phyloP scores from a whole-genome alignment of 2,888 invertebrate species.

The Drosophila acutilabella region DNA sequence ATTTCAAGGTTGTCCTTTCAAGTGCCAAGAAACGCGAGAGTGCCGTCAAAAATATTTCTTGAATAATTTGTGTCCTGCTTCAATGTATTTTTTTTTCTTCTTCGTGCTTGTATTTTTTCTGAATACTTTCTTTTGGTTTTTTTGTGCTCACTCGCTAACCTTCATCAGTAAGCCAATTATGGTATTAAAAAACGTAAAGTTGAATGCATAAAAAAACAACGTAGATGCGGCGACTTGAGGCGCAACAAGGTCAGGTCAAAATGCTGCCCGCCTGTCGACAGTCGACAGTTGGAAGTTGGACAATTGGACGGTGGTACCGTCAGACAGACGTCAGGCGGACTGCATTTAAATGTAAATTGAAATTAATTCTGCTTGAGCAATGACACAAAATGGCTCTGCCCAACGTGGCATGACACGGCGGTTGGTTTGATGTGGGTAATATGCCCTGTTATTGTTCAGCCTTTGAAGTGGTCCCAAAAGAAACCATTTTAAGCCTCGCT shows the following conservation, averaged over 20 bases:
- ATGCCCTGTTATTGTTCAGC: slow-evolving; percentile 39
- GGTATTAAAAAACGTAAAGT: slow-evolving; percentile 75
- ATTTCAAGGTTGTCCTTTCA: slow-evolving; percentile 76
- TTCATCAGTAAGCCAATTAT: slow-evolving; percentile 79
- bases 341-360: slow-evolving; percentile 80
- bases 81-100: slow-evolving; percentile 21
- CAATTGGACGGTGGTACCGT: slow-evolving; percentile 1
- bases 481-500: slow-evolving; percentile 15
- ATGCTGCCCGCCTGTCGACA: slow-evolving; percentile 33
- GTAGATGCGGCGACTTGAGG: slow-evolving; percentile 28
- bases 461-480: slow-evolving; percentile 55
- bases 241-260: slow-evolving; percentile 72
- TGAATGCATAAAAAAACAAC: slow-evolving; percentile 49
- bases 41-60: slow-evolving; percentile 78
- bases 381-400: slow-evolving; percentile 57
- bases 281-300: slow-evolving; percentile 29
- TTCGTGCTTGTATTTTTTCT: slow-evolving; percentile 18
- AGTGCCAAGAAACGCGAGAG: slow-evolving; percentile 69
- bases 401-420: slow-evolving; percentile 45
- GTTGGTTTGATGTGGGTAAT: slow-evolving; percentile 72
- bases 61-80: slow-evolving; percentile 74
- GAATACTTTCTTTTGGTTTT: slow-evolving; percentile 13
- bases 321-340: slow-evolving; percentile 47
- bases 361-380: slow-evolving; percentile 71
- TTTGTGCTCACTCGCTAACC: slow-evolving; percentile 49